phyloP scores from a whole-genome alignment of 2,113 vertebrate species.

The Pseudorasbora parva region DNA sequence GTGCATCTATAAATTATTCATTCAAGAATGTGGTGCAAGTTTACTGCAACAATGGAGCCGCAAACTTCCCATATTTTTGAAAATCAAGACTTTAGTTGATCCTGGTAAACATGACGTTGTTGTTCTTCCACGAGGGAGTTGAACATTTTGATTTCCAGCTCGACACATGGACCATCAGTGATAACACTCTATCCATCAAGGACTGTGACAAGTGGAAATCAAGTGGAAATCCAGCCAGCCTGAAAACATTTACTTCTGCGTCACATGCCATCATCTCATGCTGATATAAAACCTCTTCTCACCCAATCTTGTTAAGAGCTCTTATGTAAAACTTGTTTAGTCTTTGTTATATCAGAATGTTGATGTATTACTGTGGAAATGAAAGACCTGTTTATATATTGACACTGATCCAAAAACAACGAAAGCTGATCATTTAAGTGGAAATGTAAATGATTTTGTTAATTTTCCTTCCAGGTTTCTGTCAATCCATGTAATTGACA shows the following conservation, averaged over 20 bases:
- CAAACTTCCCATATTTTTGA: too few relatives aligned
- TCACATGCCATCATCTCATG: background rate
- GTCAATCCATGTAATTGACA: background rate
- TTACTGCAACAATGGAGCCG: too few relatives aligned
- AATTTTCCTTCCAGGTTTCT: background rate
- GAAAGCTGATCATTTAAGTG: background rate
- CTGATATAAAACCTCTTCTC: background rate
- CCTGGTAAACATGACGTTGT: too few relatives aligned
- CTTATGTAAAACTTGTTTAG: conserved; percentile 11
- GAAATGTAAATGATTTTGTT: background rate
- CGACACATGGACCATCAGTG: too few relatives aligned
- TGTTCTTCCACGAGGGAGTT: too few relatives aligned
- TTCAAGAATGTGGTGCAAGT: too few relatives aligned
- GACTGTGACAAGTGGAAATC: background rate
- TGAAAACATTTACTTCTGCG: background rate
- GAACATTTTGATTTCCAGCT: too few relatives aligned
- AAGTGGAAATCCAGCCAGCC: background rate
- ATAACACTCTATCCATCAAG: too few relatives aligned
- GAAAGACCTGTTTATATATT: background rate
- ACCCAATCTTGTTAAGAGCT: conserved; percentile 5
- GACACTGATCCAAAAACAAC: background rate
- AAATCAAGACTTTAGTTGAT: too few relatives aligned
- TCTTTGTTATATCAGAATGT: background rate
- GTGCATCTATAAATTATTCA: too few relatives aligned
- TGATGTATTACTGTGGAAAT: background rate